Evolutionary conservation across 2,797 vertebrate species (phyloP), one percentile per base, ranked within the genome.

Genomic region (Acanthurus leucopareius): DNA sequence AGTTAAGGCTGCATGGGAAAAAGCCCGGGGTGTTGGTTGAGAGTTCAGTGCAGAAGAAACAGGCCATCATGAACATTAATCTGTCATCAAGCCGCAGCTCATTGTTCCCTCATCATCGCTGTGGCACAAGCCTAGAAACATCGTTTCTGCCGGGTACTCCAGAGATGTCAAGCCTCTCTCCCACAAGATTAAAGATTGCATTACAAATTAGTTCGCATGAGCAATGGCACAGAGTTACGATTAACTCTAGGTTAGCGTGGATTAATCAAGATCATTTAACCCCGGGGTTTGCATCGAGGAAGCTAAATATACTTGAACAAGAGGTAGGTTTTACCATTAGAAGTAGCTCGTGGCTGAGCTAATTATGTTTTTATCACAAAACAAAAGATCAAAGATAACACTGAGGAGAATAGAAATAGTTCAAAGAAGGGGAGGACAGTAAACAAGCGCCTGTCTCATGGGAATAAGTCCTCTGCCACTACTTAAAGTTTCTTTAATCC

Each of bases 131-230:
- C 77, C 74, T 64, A 72, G 82, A 88, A 89, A 84, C 71, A 88
- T 88, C n/a, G 66, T 86, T 82, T 91, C 70, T 86, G 72, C 86
- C 45, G 53, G 69, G 58, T 82, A 70, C 87, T 86, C 86, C 32
- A 48, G 84, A 90, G 87, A 93, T 87, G 86, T 89, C 86, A 85
- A 87, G 68, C 76, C 79, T 79, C 72, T 73, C 79, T 91, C 86
- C 79, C 84, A 63, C 77, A 82, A 92, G 89, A 91, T 93, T 93
- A 92, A 85, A 93, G 88, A 92, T 88, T 83, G 59, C 75, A 75
- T 88, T 88, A 79, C 83, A 90, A 89, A 93, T 93, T 64, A 89
- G 79, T 80, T 80, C 19, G 52, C 77, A 73, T 85, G 77, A 88
- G 82, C 54, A 5, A 67, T 70, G 69, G 64, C 59, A 51, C 70